A percentile compares a stretch with the other conserved stretches of the same genome.
Evolutionary conservation across 2,797 vertebrate genomes (phyloP).

Genomic region (Sylvia borin): DNA sequence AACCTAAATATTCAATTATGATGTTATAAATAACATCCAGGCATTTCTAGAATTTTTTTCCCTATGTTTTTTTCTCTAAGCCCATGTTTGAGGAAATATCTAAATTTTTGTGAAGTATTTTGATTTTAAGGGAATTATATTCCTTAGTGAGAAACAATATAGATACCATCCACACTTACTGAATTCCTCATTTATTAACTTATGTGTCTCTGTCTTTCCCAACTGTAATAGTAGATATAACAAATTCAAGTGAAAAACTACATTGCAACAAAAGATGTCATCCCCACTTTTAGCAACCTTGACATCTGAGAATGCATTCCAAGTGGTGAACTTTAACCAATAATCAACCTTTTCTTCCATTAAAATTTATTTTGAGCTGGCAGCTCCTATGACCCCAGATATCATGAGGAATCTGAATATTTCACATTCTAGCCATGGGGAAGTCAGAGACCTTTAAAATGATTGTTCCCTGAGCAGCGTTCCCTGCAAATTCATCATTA

Average conservation of each 20-base stretch:
- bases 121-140: not conserved
- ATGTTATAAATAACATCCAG: not conserved
- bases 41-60: not conserved
- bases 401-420: not conserved
- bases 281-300: not conserved
- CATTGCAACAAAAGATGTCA: not conserved
- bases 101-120: not conserved
- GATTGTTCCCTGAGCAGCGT: not conserved
- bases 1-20: not conserved
- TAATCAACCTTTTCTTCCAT: not conserved
- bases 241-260: not conserved
- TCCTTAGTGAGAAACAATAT: not conserved
- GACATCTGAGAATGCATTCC: not conserved
- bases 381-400: not conserved
- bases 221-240: not conserved
- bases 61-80: not conserved
- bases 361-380: slow-evolving; percentile 7
- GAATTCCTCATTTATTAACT: not conserved
- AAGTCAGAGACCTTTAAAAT: not conserved
- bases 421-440: not conserved
- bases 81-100: not conserved
- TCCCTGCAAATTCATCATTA: not conserved
- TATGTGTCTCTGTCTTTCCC: not conserved
- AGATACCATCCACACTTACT: not conserved
- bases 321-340: not conserved